Evolutionary conservation across 2,797 vertebrate genomes (phyloP).

Genomic region (Anabacerthia variegaticeps): DNA sequence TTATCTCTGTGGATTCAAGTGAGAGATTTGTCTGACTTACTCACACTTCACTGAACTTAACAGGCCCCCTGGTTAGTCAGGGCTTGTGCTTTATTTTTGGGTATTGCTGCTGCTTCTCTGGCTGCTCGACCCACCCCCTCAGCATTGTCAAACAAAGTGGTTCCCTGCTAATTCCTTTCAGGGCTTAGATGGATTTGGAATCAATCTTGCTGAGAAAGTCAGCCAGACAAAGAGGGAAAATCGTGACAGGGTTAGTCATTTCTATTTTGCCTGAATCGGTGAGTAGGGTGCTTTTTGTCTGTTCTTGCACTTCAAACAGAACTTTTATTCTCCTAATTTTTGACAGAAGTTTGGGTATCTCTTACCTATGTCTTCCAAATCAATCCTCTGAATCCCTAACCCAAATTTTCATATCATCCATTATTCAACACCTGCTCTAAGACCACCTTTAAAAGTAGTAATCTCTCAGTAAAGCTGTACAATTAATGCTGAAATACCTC

Average conservation of each 20-base stretch:
- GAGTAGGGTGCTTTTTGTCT: neutral
- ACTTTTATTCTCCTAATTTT: neutral
- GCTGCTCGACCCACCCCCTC: neutral
- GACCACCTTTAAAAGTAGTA: neutral
- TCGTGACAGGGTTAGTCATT: slow-evolving; percentile 31
- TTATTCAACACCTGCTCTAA: slow-evolving; percentile 33
- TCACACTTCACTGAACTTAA: neutral
- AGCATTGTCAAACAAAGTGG: slow-evolving; percentile 9
- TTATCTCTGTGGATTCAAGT: neutral
- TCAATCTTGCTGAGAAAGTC: slow-evolving; percentile 51
- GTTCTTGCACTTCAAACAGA: neutral
- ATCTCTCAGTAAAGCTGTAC: slow-evolving; percentile 13
- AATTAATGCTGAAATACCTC: slow-evolving; percentile 29
- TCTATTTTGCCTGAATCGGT: neutral
- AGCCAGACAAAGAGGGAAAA: slow-evolving; percentile 21
- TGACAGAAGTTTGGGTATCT: neutral
- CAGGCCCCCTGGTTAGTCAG: neutral
- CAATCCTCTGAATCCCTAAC: neutral
- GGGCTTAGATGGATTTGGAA: slow-evolving; percentile 52
- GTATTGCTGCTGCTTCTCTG: neutral
- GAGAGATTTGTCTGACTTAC: neutral
- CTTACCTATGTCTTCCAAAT: neutral
- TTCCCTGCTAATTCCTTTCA: slow-evolving; percentile 47
- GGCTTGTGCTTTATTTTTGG: neutral
- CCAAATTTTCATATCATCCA: slow-evolving; percentile 23